Evolutionary conservation across 2,888 invertebrate species (phyloP), one percentile per base, ranked within the genome.

Genomic region (Microchrysa polita): DNA sequence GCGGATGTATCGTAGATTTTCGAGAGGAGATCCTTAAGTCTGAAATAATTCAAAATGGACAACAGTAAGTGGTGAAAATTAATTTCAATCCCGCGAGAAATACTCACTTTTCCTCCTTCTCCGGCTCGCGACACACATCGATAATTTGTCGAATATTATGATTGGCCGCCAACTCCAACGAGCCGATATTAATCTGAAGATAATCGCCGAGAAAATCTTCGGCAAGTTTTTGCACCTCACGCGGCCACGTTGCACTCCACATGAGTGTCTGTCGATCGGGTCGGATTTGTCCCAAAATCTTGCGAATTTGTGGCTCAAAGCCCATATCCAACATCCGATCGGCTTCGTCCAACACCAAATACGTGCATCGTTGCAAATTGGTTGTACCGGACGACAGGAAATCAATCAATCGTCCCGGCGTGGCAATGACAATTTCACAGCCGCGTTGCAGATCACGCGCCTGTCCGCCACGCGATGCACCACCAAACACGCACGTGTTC

Each of bases 231-330:
- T 92, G 89, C 1, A 98, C 97, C 87, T 98, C 98, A 81, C 95
- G 96, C 0, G 98, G 98, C 98, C 98, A 98, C n/a, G 98, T 98
- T 0, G 98, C 98, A 77, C 96, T 96, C 95, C 97, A 98, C 98
- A 98, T 98, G 57, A 98, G 88, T n/a, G 96, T 96, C 85, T 98
- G 98, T 80, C 98, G 88, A 82, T 97, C 96, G 16, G 96, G 96
- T 78, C 96, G 88, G 79, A 97, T 95, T 85, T 97, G 96, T 81
- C 94, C 93, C 79, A 97, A 89, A 79, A 97, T 95, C 85, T 96
- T 96, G 71, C 96, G 88, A 78, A 97, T 96, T 85, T 97, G 97
- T 4, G 97, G 97, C 83, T 97, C 97, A 83, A 97, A 97, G 77
- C 97, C 97, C 97, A 98, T 97, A 85, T 97, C 97, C 80, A 97